phyloP scores from a whole-genome alignment of 1,140 invertebrate species.

The Rhopalosiphum maidis region DNA sequence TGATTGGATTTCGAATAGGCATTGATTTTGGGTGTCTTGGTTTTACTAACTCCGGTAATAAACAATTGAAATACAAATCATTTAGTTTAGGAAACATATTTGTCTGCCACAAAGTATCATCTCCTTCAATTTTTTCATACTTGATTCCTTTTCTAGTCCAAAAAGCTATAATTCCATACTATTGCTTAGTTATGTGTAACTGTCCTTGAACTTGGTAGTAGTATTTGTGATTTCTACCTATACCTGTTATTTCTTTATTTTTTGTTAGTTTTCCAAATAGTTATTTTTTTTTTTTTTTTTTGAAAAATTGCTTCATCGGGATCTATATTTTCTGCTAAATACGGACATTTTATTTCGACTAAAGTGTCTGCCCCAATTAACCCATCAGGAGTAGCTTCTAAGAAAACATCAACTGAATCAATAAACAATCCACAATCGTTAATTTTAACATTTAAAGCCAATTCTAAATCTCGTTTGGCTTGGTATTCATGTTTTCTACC shows the following conservation, averaged over 20 bases:
- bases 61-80: background rate
- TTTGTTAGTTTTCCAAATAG: background rate
- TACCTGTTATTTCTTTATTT: background rate
- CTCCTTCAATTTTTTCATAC: background rate
- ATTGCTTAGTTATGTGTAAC: background rate
- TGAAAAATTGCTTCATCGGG: background rate
- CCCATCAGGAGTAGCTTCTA: background rate
- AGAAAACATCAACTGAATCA: background rate
- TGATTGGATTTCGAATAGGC: background rate
- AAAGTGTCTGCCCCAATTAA: background rate
- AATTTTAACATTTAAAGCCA: background rate
- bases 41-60: background rate
- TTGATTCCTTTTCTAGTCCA: background rate
- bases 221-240: background rate
- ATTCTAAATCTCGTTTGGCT: background rate
- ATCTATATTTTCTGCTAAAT: background rate
- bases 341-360: background rate
- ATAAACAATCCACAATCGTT: background rate
- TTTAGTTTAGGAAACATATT: background rate
- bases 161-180: background rate
- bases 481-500: background rate
- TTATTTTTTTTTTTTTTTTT: background rate
- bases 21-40: background rate
- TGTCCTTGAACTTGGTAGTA: background rate
- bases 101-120: background rate